Evolutionary conservation across 2,888 invertebrate genomes (phyloP).

Genomic region (Glaucopsyche alexis): DNA sequence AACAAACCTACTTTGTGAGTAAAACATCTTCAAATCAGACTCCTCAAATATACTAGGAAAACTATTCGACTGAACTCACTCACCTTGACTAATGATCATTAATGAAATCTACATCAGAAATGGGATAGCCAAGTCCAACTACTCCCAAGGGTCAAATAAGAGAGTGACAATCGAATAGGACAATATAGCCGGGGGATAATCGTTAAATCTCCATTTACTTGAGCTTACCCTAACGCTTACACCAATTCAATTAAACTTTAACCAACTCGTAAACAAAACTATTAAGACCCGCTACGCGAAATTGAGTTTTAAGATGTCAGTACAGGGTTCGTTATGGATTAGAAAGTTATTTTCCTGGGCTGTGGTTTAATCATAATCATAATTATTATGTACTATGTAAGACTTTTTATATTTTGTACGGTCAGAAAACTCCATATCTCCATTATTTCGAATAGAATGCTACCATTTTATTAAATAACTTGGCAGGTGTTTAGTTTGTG

Average conservation of each 20-base stretch:
- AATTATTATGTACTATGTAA: slow-evolving; percentile 8
- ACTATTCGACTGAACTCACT: background rate
- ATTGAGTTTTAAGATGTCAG: slow-evolving; percentile 36
- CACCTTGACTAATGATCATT: slow-evolving; percentile 11
- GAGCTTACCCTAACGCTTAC: slow-evolving; percentile 47
- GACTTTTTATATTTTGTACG: slow-evolving; percentile 4
- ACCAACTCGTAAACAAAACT: slow-evolving; percentile 76
- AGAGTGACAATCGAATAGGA: slow-evolving; percentile 42
- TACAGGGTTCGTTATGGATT: background rate
- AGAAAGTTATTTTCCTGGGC: background rate
- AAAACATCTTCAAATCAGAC: too few species aligned
- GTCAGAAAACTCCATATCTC: background rate
- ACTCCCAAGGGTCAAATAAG: slow-evolving; percentile 40
- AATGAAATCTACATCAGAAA: slow-evolving; percentile 2
- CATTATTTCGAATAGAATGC: background rate
- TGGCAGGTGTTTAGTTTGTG: too few species aligned
- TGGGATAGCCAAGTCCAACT: slow-evolving; percentile 33
- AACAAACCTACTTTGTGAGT: too few species aligned
- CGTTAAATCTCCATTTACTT: slow-evolving; percentile 64
- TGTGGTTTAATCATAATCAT: background rate
- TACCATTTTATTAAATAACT: too few species aligned
- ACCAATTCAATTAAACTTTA: slow-evolving; percentile 77
- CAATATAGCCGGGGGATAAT: slow-evolving; percentile 33
- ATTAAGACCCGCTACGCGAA: slow-evolving; percentile 54
- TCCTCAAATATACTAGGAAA: background rate